Evolutionary conservation across 1,140 invertebrate species (phyloP), one percentile per base, ranked within the genome.

Genomic region (Parasteatoda tepidariorum): DNA sequence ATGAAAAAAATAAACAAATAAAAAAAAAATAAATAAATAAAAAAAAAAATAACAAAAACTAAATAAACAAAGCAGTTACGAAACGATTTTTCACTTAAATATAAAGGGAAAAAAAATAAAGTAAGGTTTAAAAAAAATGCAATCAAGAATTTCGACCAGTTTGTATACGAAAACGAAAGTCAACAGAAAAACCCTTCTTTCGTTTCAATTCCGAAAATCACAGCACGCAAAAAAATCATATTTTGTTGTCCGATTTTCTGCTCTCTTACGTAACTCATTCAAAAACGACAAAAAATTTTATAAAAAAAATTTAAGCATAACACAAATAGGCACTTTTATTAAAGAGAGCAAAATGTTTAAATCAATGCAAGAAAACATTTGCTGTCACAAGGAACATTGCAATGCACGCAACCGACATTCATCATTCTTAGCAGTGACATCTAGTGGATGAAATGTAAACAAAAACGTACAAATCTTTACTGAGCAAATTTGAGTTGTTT

Each of bases 281-380:
- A 59, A 33, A 33, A 22, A 9, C 3, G 31, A 59, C 33, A 73
- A n/a, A 24, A 59, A 73, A 48, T 24, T 15, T 3, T 31, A 13
- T 24, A 30, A 33, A 33, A 59, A n/a, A 34, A 74, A 48, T 13
- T 48, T 28, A 28, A 70, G 24, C 13, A 33, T 9, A 59, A 31
- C 28, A 22, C 24, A 74, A 74, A 62, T 62, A 62, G 59, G 13
- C 26, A 34, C 61, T 54, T 67, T 78, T 67, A 66, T 55, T 57
- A 55, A 78, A 67, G 26, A 22, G 18, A 66, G 48, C 75, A 67
- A 78, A 74, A 64, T 66, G 75, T 67, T 67, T 67, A 78, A 74
- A 78, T 78, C 75, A 78, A 78, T 78, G 62, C 62, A 34, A n/a
- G 31, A 30, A 55, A 78, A 78, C 31, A 78, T 78, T 78, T 38